Evolutionary conservation across 2,797 vertebrate genomes (phyloP), one percentile per base, ranked within the genome.

Genomic region (Hemibagrus guttatus): DNA sequence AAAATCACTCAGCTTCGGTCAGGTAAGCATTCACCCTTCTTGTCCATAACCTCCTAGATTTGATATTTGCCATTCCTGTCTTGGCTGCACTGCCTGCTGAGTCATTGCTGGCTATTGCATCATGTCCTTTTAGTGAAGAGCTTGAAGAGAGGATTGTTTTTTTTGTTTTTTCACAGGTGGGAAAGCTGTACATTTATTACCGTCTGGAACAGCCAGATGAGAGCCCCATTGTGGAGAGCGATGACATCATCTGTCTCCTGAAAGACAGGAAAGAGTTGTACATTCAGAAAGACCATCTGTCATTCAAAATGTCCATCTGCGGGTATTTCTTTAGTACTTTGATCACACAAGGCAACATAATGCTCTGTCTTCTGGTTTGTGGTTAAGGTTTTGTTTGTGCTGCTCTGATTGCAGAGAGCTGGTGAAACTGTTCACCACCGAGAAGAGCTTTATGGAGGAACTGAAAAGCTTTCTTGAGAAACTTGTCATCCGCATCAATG

Each of bases 241-340:
- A 92, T 87, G 92, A 96, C 12, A 94, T 95, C 39, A 93, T 94
- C 90, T 96, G 96, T 89, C 93, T 95, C 85, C 91, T 96, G 84
- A 95, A 93, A 88, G 93, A 95, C 81, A 86, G 91, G 61, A 96
- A 94, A 88, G 92, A 95, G 69, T 87, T 96, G 19, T 95, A 93
- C 91, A 95, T 96, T 88, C 95, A 96, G 92, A 95, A 96, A 83
- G 95, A 96, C 88, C 90, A 96, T 85, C 92, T 96, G 39, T 56
- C 68, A 0, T 89, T 93, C 86, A 93, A 88, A 46, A 88, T 95
- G 90, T 95, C 96, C 61, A 96, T 96, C 92, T 94, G 93, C 95
- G 96, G 96, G 96, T 96, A 89, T 83, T 69, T 56, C 28, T 82
- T 12, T 8, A 39, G 23, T 31, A 49, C 49, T 31, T n/a, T 11